A percentile compares a stretch with the other conserved stretches of the same genome.
Evolutionary conservation across 2,113 vertebrate species (phyloP).

Genomic region (Pitta sordida): DNA sequence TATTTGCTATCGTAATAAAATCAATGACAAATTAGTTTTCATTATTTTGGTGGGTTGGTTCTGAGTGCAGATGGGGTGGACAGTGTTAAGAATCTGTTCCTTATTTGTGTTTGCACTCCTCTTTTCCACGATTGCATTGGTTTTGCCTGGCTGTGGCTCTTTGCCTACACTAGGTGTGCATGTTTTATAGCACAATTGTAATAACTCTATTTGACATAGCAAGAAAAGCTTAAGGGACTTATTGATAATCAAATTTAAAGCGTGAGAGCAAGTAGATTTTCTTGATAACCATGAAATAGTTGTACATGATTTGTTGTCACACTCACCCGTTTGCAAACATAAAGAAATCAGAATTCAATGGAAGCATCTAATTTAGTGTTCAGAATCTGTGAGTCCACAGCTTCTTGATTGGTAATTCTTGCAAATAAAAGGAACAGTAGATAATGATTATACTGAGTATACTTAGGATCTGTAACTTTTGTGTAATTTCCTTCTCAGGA

Average conservation of each 20-base stretch:
- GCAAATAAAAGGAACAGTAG: not conserved
- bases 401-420: not conserved
- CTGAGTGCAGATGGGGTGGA: not conserved
- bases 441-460: not conserved
- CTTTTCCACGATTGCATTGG: not conserved
- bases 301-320: not conserved
- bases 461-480: not conserved
- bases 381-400: not conserved
- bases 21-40: not conserved
- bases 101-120: not conserved
- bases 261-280: not conserved
- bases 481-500: not conserved
- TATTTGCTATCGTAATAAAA: not conserved
- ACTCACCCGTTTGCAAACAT: not conserved
- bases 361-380: not conserved
- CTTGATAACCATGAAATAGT: not conserved
- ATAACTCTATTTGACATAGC: not conserved
- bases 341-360: conserved; percentile 15
- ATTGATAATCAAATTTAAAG: not conserved
- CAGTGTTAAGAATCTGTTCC: not conserved
- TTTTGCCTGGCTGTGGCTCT: not conserved
- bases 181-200: not conserved
- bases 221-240: not conserved
- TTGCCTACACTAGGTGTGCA: not conserved
- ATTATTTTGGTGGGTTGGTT: not conserved